phyloP scores from a whole-genome alignment of 2,888 invertebrate species.

The Sphaeridia pumilis region DNA sequence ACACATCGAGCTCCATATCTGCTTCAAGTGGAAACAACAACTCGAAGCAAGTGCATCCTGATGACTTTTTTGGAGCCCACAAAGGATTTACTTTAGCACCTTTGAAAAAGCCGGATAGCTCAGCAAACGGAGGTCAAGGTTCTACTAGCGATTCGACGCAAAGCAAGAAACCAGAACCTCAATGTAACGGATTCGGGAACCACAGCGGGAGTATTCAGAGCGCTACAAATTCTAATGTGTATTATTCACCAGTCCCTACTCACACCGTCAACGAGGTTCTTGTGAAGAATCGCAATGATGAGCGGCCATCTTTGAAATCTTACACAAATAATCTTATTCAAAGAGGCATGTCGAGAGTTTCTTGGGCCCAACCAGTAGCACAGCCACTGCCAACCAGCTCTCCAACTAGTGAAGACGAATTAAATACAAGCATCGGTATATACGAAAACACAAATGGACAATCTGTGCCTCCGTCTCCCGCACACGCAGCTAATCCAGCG shows the following conservation, averaged over 20 bases:
- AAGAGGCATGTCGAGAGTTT: conserved; percentile 24
- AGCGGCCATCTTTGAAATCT: conserved; percentile 15
- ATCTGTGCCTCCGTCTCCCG: too few species aligned
- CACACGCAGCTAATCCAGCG: neutral
- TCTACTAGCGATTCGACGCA: conserved; percentile 6
- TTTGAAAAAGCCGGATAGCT: neutral
- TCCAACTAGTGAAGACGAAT: conserved; percentile 17
- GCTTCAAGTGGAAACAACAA: conserved; percentile 10
- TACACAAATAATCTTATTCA: conserved; percentile 23
- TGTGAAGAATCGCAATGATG: conserved; percentile 16
- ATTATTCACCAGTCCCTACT: conserved; percentile 27
- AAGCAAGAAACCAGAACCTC: conserved; percentile 2
- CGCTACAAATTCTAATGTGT: conserved; percentile 26
- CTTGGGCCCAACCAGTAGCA: conserved; percentile 34
- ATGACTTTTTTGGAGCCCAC: conserved; percentile 67
- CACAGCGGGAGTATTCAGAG: conserved; percentile 18
- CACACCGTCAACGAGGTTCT: conserved; percentile 14
- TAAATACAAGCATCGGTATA: neutral
- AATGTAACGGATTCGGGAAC: conserved; percentile 19
- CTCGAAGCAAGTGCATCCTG: conserved; percentile 7
- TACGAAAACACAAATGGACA: neutral
- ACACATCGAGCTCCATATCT: neutral
- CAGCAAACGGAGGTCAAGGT: conserved; percentile 37
- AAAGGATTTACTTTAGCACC: conserved; percentile 71
- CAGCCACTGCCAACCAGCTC: conserved; percentile 24